Conservation (phyloP, 92 coral and sea anemone species). For the Phenganax stokvisi region DNA sequence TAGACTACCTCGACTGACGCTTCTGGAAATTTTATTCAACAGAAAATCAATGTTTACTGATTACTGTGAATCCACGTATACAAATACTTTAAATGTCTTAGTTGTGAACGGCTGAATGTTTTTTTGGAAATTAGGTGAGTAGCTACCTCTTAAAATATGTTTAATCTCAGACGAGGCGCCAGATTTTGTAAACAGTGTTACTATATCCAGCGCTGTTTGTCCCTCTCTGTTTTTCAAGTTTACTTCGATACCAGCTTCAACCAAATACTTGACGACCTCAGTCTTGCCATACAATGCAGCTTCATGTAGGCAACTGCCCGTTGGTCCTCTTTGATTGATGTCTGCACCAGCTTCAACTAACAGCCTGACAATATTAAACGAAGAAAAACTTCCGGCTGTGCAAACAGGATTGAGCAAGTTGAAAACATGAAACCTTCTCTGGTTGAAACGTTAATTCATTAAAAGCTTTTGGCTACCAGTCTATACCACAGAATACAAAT, state of each 20-base stretch:
- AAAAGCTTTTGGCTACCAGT: too few species aligned
- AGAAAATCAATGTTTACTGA: too few species aligned
- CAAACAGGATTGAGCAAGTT: too few species aligned
- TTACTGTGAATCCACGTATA: too few species aligned
- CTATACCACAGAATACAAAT: too few species aligned
- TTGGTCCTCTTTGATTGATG: slow-evolving; percentile 67
- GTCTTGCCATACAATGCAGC: slow-evolving; percentile 92
- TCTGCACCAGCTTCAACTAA: slow-evolving; percentile 79
- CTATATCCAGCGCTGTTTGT: slow-evolving; percentile 79
- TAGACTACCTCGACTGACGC: slow-evolving; percentile 58
- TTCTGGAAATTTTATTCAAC: slow-evolving; percentile 36
- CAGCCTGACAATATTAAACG: slow-evolving; percentile 48
- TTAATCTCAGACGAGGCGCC: slow-evolving; percentile 88
- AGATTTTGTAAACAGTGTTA: slow-evolving; percentile 74
- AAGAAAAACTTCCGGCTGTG: too few species aligned
- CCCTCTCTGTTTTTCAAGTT: slow-evolving; percentile 72
- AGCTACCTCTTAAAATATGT: slow-evolving; percentile 73
- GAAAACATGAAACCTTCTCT: too few species aligned
- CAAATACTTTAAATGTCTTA: too few species aligned
- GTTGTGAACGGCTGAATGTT: too few species aligned
- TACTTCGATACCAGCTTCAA: slow-evolving; percentile 77
- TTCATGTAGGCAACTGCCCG: slow-evolving; percentile 82
- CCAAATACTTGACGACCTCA: slow-evolving; percentile 72
- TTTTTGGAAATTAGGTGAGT: too few species aligned
- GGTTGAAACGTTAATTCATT: too few species aligned